phyloP scores from a whole-genome alignment of 2,113 vertebrate species.

The Urocynchramus pylzowi region DNA sequence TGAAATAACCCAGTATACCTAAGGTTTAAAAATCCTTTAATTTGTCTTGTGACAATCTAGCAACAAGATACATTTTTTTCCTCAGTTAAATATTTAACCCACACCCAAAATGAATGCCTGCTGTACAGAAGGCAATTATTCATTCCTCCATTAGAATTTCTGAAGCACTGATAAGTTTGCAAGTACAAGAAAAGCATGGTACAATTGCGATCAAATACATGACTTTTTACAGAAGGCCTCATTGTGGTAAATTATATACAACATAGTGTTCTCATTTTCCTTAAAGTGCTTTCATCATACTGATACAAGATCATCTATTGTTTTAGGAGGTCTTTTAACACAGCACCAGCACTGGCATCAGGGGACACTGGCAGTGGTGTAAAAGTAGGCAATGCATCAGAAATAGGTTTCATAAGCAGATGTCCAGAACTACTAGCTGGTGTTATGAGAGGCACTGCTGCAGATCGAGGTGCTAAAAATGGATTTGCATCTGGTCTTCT shows the following conservation, averaged over 20 bases:
- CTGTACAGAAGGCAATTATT: background rate
- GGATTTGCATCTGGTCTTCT: slow-evolving; percentile 82
- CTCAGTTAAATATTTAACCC: slow-evolving; percentile 25
- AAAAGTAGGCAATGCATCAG: slow-evolving; percentile 87
- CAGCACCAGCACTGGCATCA: slow-evolving; percentile 85
- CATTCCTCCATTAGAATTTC: background rate
- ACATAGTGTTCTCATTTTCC: slow-evolving; percentile 53
- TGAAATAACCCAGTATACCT: background rate
- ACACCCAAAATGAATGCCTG: background rate
- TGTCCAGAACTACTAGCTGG: slow-evolving; percentile 76
- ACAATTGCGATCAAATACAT: slow-evolving; percentile 43
- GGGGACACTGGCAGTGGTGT: slow-evolving; percentile 90
- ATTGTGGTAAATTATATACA: slow-evolving; percentile 66
- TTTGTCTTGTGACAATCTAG: background rate
- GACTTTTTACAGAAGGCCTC: slow-evolving; percentile 76
- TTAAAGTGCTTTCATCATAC: slow-evolving; percentile 73
- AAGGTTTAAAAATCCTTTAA: background rate
- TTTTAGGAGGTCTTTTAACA: slow-evolving; percentile 92
- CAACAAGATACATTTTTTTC: background rate
- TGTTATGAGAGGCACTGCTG: slow-evolving; percentile 86
- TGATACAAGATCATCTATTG: slow-evolving; percentile 70
- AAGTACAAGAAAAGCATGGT: slow-evolving; percentile 37
- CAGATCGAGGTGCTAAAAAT: slow-evolving; percentile 92
- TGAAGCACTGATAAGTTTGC: slow-evolving; percentile 5
- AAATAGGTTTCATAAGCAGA: slow-evolving; percentile 95